Conservation (phyloP, 2,113 vertebrate species). For the Muntiacus muntjak region DNA sequence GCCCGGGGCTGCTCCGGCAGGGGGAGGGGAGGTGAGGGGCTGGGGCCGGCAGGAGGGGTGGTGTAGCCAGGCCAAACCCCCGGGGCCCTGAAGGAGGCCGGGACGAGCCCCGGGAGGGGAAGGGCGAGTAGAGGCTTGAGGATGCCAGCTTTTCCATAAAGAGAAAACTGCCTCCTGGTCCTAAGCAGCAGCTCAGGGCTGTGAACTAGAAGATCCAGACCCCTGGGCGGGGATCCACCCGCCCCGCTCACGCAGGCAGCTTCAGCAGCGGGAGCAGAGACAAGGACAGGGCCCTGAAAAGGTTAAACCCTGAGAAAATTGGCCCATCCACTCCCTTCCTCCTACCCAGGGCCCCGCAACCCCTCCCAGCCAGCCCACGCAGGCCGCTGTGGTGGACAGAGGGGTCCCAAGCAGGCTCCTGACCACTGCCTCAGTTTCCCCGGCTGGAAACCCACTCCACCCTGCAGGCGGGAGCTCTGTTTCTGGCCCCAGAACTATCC, state of each 20-base stretch:
- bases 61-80: accelerated
- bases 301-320: accelerated
- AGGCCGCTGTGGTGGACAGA: background rate
- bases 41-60: accelerated
- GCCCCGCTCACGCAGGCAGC: accelerated
- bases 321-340: background rate
- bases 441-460: accelerated
- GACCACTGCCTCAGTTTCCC: background rate
- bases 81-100: accelerated
- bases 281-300: background rate
- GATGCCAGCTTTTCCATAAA: background rate
- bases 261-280: accelerated
- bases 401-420: background rate
- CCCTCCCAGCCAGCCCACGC: background rate
- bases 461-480: background rate
- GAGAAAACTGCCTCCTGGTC: background rate
- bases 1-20: accelerated
- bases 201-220: constrained; percentile 10
- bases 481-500: accelerated
- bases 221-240: background rate
- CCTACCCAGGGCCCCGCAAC: too few species aligned
- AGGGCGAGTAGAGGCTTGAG: background rate
- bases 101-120: background rate
- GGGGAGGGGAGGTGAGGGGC: accelerated
- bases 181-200: background rate